A percentile compares a stretch with the other conserved stretches of the same genome.
Evolutionary conservation across 1,140 invertebrate genomes (phyloP).

Genomic region (Dreissena polymorpha): DNA sequence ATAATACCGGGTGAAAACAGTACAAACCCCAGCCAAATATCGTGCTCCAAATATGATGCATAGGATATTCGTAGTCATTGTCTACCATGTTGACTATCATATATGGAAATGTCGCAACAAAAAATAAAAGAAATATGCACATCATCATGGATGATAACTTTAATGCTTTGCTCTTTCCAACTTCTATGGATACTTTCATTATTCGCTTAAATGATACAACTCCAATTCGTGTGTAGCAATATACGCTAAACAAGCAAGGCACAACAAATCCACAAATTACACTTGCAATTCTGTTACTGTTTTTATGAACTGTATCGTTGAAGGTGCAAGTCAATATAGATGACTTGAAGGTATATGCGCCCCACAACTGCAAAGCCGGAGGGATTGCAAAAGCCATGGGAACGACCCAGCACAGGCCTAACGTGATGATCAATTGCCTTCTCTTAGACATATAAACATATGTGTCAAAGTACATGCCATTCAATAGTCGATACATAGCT

Average conservation of each 20-base stretch:
- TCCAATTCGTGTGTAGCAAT: constrained; percentile 6
- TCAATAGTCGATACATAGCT: not conserved
- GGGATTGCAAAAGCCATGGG: not conserved
- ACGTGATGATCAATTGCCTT: not conserved
- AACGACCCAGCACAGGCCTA: not conserved
- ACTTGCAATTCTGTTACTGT: not conserved
- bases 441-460: not conserved
- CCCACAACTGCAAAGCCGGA: not conserved
- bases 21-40: constrained; percentile 67
- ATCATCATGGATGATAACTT: constrained; percentile 71
- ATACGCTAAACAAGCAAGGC: not conserved
- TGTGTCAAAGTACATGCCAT: not conserved
- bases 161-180: constrained; percentile 56
- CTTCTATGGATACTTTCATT: not conserved
- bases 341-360: not conserved
- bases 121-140: constrained; percentile 68
- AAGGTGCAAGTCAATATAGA: not conserved
- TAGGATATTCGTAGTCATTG: constrained; percentile 54
- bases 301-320: not conserved
- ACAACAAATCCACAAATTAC: not conserved
- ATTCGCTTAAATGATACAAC: not conserved
- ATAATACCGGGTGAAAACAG: constrained; percentile 67
- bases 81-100: constrained; percentile 68
- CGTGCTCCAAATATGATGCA: constrained; percentile 67
- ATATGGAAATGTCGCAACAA: constrained; percentile 69